Conservation (phyloP, 2,113 vertebrate genomes). For the Pithys albifrons region DNA sequence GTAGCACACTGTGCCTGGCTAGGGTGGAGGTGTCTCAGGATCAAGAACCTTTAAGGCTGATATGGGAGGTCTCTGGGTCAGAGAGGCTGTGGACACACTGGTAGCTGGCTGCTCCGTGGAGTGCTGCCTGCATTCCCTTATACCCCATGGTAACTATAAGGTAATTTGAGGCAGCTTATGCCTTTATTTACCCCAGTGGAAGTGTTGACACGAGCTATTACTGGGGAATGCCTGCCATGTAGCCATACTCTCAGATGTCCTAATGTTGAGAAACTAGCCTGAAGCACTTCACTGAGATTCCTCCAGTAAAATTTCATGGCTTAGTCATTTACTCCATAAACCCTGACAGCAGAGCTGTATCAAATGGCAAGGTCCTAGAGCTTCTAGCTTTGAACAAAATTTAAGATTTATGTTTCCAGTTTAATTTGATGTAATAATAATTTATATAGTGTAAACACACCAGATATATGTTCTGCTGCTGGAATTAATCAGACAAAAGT, state of each 20-base stretch:
- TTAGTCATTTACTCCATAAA: background rate
- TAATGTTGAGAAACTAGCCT: background rate
- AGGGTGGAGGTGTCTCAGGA: background rate
- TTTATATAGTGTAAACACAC: background rate
- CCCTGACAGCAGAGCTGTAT: background rate
- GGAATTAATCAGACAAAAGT: background rate
- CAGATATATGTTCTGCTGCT: background rate
- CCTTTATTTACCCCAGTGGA: slow-evolving; percentile 10
- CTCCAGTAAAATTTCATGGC: background rate
- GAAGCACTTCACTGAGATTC: background rate
- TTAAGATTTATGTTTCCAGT: background rate
- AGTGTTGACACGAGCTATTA: background rate
- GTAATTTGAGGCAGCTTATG: background rate
- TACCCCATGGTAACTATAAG: background rate
- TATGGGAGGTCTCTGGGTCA: background rate
- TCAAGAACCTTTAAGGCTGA: background rate
- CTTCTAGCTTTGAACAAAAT: background rate
- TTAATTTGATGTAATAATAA: slow-evolving; percentile 8
- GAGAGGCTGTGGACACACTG: background rate
- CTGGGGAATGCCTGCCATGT: background rate
- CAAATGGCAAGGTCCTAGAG: background rate
- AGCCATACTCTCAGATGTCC: background rate
- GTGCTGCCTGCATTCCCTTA: background rate
- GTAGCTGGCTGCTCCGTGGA: background rate
- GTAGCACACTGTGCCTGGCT: background rate